Evolutionary conservation across 1,140 invertebrate genomes (phyloP).

Genomic region (Cotesia chilonis): DNA sequence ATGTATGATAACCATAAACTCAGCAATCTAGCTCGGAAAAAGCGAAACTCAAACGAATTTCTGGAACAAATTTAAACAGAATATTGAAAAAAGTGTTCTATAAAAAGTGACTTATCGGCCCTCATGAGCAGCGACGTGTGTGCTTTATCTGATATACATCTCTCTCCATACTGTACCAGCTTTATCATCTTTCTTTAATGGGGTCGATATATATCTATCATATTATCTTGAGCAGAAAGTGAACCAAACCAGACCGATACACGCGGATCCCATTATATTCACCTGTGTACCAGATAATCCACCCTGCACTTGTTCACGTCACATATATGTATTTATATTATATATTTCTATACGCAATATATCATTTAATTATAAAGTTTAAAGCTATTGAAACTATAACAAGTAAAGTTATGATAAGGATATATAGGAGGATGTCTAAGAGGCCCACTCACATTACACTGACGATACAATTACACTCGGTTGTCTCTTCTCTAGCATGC

Average conservation of each 20-base stretch:
- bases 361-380: too few relatives aligned
- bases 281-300: slow-evolving; percentile 1
- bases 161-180: neutral
- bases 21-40: neutral
- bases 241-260: slow-evolving; percentile 11
- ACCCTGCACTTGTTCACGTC: neutral
- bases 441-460: too few relatives aligned
- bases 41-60: neutral
- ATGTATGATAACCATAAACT: too few relatives aligned
- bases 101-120: slow-evolving; percentile 42
- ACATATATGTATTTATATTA: neutral
- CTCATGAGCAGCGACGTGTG: slow-evolving; percentile 30
- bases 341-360: too few relatives aligned
- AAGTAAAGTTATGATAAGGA: too few relatives aligned
- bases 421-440: too few relatives aligned
- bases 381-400: too few relatives aligned
- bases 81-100: slow-evolving; percentile 29
- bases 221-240: slow-evolving; percentile 29
- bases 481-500: too few relatives aligned
- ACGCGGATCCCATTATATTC: neutral
- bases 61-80: neutral
- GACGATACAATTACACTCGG: too few relatives aligned
- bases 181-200: slow-evolving; percentile 32
- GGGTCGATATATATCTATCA: slow-evolving; percentile 35
- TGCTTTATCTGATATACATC: slow-evolving; percentile 20